Base-by-base conservation (phyloP, 2,113 vertebrate species). In the Gymnorhina tibicen region DNA sequence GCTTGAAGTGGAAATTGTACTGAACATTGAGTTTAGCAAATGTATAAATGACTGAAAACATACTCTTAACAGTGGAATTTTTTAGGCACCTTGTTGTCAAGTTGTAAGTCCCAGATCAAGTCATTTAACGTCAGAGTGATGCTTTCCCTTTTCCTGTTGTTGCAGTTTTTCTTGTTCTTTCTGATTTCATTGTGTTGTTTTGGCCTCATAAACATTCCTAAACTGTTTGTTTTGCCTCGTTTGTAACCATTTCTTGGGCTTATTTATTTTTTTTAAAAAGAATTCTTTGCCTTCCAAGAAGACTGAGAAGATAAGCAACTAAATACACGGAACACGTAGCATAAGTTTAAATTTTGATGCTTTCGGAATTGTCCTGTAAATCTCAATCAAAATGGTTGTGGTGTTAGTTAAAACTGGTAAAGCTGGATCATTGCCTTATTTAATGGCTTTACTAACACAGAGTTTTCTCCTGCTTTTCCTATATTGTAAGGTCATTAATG, bases 401-500 rank as follows among this genome's bases (percentile, higher is more conserved):
- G 22, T 73, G 80, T 83, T 91, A 95, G 59, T 95, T 95, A 92
- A 95, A 90, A 84, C n/a, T 84, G n/a, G 52, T 96, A 72, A 93
- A 75, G 19, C 55, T 92, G 60, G 63, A 80, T 95, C 56, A 44
- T 68, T 96, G 81, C 60, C 30, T 92, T 95, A 32, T 77, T 96
- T 95, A 91, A 95, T 90, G 78, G 46, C 73, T 86, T 87, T 80
- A 41, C 72, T 72, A 93, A 26, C 7, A 4, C 42, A 95, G 26
- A 82, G 24, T 73, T 96, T 95, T 97, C 72, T 94, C 32, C 82
- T 96, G 42, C 35, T 93, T 84, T 95, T 85, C 91, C 66, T 95
- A 4, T 95, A 73, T 84, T 91, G 27, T 93, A 64, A 94, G 87
- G 85, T 96, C 96, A 97, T 97, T 97, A 94, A 93, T 97, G 87